These are phyloP conservation scores for Cerastis rubricosa DNA, from an alignment of 2,888 invertebrate genomes.

Conservation along the genomic window DNA sequence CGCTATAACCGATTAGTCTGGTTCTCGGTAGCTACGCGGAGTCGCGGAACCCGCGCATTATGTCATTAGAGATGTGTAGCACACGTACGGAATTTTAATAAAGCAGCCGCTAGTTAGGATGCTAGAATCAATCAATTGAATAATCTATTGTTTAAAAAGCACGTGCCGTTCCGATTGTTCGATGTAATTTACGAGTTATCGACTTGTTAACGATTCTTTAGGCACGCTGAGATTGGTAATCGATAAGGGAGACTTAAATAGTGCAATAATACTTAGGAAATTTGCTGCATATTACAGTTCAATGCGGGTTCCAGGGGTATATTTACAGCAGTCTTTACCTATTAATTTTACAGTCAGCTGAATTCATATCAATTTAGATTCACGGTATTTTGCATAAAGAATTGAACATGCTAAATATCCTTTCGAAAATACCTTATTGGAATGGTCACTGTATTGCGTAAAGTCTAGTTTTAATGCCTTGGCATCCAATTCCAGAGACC, in stretches of 20 bases:
- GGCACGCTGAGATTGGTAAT: slow-evolving; percentile 44
- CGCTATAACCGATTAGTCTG: slow-evolving; percentile 88
- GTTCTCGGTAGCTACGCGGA: slow-evolving; percentile 87
- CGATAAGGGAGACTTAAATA: slow-evolving; percentile 45
- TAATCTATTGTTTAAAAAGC: slow-evolving; percentile 53
- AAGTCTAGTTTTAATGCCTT: neutral
- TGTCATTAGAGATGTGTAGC: slow-evolving; percentile 84
- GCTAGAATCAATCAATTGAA: slow-evolving; percentile 56
- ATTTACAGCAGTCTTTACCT: slow-evolving; percentile 5
- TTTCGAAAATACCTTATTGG: neutral
- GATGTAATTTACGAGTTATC: slow-evolving; percentile 53
- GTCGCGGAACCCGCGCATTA: slow-evolving; percentile 80
- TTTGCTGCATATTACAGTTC: slow-evolving; percentile 28
- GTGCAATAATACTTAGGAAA: slow-evolving; percentile 53
- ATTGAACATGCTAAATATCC: no score
- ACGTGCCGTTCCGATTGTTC: slow-evolving; percentile 51
- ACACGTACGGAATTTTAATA: slow-evolving; percentile 75
- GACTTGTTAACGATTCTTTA: slow-evolving; percentile 45
- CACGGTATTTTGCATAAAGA: neutral
- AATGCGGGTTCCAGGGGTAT: slow-evolving; percentile 14
- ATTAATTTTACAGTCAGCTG: slow-evolving; percentile 4
- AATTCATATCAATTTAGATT: neutral
- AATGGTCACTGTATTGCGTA: neutral
- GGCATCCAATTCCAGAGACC: neutral
- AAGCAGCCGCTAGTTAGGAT: slow-evolving; percentile 46